Base-by-base conservation (phyloP, 2,797 vertebrate genomes). In the Emys orbicularis region DNA sequence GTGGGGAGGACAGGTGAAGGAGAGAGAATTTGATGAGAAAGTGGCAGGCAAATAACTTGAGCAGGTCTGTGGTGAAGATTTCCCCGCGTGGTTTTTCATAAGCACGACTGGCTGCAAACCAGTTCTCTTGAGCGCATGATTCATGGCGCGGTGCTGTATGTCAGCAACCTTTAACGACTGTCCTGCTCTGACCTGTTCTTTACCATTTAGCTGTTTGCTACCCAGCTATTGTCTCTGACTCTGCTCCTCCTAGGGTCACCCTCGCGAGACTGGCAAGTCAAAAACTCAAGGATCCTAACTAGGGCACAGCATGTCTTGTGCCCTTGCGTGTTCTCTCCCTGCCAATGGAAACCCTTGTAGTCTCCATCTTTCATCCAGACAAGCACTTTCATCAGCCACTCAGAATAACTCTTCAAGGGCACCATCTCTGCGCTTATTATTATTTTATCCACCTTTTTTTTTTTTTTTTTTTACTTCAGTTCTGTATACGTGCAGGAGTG, bases 141-240 rank as follows among this genome's bases (percentile, higher is more conserved):
- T 89, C 89, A 88, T 79, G 86, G 82, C 92, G 83, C 4, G 96
- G 89, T 96, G 89, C 95, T 96, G 91, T 91, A 90, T 53, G 23
- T 97, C 96, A 86, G 72, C 76, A 94, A 91, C 91, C 95, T 95
- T 85, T 90, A 96, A 87, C 89, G 79, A 96, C 91, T 93, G 95
- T 84, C 90, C 87, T 88, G 53, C 79, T 95, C 95, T 93, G 91
- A 96, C 94, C 97, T 93, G 44, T 95, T 84, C 92, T 93, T 79
- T 94, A 88, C 72, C 91, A 76, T n/a, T 84, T 81, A 84, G 4
- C 82, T 56, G 27, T 41, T 87, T 85, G 80, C 91, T 94, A 54
- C 68, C 72, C 87, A 95, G 41, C 80, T 25, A 34, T 87, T 88
- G 86, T 68, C 16, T 90, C 92, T 92, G 89, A 74, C 13, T 91